A percentile compares a stretch with the other conserved stretches of the same genome.
These are phyloP conservation scores for Campopleginae sp. DNA, from an alignment of 2,888 invertebrate species.

Conservation along the genomic window DNA sequence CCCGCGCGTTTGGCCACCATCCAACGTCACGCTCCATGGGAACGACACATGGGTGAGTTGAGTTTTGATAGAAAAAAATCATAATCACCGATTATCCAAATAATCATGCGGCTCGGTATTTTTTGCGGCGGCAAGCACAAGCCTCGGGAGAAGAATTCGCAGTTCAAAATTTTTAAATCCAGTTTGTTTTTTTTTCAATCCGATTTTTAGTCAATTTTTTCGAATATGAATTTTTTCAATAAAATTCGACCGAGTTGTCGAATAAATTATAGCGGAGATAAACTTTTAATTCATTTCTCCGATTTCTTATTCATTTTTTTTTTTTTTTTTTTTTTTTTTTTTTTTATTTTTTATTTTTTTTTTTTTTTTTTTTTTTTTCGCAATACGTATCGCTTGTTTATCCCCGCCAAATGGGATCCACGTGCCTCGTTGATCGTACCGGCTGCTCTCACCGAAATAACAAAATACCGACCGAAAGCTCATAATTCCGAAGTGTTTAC, in stretches of 20 bases:
- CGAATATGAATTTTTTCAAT: not conserved
- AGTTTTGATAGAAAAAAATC: constrained; percentile 16
- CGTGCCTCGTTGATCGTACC: constrained; percentile 38
- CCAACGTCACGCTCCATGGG: constrained; percentile 79
- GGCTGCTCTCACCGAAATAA: constrained; percentile 10
- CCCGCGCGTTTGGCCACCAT: constrained; percentile 78
- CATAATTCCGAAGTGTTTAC: constrained; percentile 27
- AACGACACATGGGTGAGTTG: constrained; percentile 80
- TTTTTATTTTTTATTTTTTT: constrained; percentile 7
- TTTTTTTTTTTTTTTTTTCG: constrained; percentile 7
- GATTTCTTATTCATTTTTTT: not conserved
- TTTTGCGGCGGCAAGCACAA: not conserved
- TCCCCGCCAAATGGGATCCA: constrained; percentile 56
- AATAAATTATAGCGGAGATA: not conserved
- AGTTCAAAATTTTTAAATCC: not conserved
- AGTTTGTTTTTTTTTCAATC: not conserved
- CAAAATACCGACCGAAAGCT: constrained; percentile 2
- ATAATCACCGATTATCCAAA: not conserved
- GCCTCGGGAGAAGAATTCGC: not conserved
- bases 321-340: not conserved
- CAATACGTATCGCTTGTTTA: constrained; percentile 47
- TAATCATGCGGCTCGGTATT: not conserved
- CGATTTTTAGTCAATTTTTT: not conserved
- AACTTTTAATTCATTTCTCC: not conserved
- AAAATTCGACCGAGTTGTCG: not conserved